Base-by-base conservation (phyloP, 35 echinoderm and acorn worm genomes). In the Lytechinus variegatus region DNA sequence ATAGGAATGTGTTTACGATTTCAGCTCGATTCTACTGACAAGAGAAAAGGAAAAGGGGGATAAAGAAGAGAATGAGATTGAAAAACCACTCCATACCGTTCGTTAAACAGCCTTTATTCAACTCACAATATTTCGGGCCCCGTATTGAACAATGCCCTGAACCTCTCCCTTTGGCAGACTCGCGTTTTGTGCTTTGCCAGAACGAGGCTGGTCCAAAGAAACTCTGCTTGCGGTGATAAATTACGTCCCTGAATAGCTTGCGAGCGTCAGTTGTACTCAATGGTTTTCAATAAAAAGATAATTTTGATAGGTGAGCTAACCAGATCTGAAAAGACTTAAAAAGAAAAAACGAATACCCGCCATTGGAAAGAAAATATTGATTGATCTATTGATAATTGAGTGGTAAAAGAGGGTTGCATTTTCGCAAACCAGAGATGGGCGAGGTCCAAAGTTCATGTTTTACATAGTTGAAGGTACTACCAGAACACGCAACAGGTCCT, bases 271-370 rank as follows among this genome's bases (percentile, higher is more conserved):
- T 90, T 90, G 88, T 90, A 54, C 88, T 52, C 52, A 54, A 16
- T 90, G 29, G 28, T 54, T 14, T 44, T 54, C 88, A 33, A 90
- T 90, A 90, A 52, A 90, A 90, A 90, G 88, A 90, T 90, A 90
- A 90, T 90, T 90, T 90, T 90, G 88, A 90, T 90, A 90, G 88
- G 88, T 90, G 88, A 90, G 88, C 88, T 90, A 90, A 90, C 88
- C 88, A 19, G 16, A 52, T 44, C 88, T 52, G 88, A 90, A 90
- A 52, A 44, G 88, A 90, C 88, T 90, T 79, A 90, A 90, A 90
- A 90, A 90, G 88, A 33, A 90, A n/a, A 5, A 52, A 54, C 52
- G 88, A 90, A 90, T 51, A 90, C 52, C 88, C 88, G 29, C 88
- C 9, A 90, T 90, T 90, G 88, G 16, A 28, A 52, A 90, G 21